Evolutionary conservation across 2,888 invertebrate species (phyloP), one percentile per base, ranked within the genome.

Genomic region (Anthrax anthrax): DNA sequence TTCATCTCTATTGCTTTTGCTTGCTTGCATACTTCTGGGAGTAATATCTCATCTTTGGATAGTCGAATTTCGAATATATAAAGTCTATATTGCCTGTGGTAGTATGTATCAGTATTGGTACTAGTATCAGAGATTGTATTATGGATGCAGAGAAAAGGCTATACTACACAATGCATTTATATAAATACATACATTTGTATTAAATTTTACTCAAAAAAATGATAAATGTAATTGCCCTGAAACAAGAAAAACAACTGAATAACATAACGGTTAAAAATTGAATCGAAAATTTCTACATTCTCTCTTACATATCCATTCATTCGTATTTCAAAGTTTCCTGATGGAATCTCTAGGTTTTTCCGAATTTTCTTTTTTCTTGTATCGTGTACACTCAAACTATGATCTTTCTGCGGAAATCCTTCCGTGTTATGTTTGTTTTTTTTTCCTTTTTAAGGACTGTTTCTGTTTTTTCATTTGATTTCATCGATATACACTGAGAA

Each of bases 11-110:
- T 32, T 32, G 29, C 29, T 46, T 41, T 32, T 9, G 29, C 13
- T 46, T 41, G 37, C 19, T 46, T 37, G 37, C 46, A 27, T 41
- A 37, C 46, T 42, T 42, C 37, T 41, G 42, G 46, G 46, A 39
- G 39, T 37, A 17, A 46, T 46, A 46, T 46, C 46, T 46, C 46
- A 46, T 42, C 41, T 32, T 32, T 12, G 23, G 23, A 23, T 23
- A 23, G 23, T 23, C 23, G 8, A 23, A 23, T 4, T 23, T 23
- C 8, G 8, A 23, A 23, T 23, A 23, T 23, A 23, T 23, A 8
- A 23, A 23, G 23, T 23, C 23, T 23, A 23, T 23, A 23, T 23
- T 23, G 23, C 23, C 23, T 23, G 23, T 23, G 23, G 23, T 23
- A 23, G 4, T 23, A n/a, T n/a, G n/a, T n/a, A n/a, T n/a, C n/a